A percentile compares a stretch with the other conserved stretches of the same genome.
Evolutionary conservation across 2,888 invertebrate genomes (phyloP).

Genomic region (Acholoe squamosa): DNA sequence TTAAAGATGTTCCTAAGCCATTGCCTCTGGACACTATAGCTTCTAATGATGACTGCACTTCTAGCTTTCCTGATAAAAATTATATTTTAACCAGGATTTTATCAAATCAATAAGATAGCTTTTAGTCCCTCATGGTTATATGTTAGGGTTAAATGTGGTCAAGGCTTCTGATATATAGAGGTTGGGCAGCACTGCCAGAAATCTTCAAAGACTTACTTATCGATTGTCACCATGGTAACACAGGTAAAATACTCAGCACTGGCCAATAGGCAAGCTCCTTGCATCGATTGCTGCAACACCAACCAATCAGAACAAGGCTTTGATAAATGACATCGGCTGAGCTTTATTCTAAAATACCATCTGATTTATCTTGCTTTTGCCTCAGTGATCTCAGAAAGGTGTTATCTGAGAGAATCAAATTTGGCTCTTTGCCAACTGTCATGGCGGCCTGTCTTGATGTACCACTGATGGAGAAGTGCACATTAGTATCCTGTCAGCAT

Average conservation of each 20-base stretch:
- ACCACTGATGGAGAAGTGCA: neutral
- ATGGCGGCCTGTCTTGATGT: neutral
- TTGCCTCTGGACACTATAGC: no score
- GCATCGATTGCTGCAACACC: neutral
- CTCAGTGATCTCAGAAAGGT: neutral
- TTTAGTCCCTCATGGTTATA: no score
- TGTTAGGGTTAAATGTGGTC: neutral
- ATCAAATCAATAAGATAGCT: no score
- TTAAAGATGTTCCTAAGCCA: no score
- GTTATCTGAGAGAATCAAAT: neutral
- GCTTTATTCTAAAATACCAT: neutral
- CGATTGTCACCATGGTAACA: neutral
- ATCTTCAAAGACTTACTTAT: constrained; percentile 12
- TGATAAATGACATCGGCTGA: neutral
- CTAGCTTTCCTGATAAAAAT: no score
- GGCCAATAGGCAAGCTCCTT: neutral
- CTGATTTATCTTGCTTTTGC: neutral
- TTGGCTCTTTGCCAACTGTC: neutral
- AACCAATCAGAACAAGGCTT: neutral
- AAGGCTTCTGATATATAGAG: neutral
- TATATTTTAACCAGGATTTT: no score
- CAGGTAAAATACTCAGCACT: neutral
- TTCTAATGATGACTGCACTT: no score
- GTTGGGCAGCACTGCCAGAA: neutral
- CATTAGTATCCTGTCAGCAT: no score